Base-by-base conservation (phyloP, 1,140 invertebrate species). In the Leptinotarsa lineolata region DNA sequence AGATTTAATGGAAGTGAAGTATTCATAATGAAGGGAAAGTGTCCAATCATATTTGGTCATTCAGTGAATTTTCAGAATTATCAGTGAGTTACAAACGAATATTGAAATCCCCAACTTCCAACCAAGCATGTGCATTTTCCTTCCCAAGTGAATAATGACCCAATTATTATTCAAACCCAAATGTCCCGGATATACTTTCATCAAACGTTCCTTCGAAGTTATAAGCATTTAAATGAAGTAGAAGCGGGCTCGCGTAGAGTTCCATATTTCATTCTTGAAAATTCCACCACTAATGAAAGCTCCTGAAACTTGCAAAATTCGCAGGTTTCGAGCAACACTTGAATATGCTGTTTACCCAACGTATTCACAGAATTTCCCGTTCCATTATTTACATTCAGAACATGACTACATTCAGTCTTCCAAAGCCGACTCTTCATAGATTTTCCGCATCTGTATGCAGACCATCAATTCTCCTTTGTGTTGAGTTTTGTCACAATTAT, bases 401-500 rank as follows among this genome's bases (percentile, higher is more conserved):
- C 20, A 30, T 21, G 61, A 22, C 61, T 30, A 30, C 24, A 63
- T 21, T 22, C 61, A 63, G 21, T 63, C 61, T 63, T 63, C 20
- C 20, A 20, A 21, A 21, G 61, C 61, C 24, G 21, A 63, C 61
- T 63, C 61, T 63, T 63, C 61, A 63, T 63, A 63, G 61, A 63
- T 63, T 63, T 63, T 63, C 61, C 24, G 20, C 24, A 63, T 63
- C 61, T 63, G 61, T 63, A 63, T 63, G 61, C 61, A 20, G 20
- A 63, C 61, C 24, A 30, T 63, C 61, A 63, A 21, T 20, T 30
- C 20, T 63, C 24, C 20, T 63, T 63, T 63, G 61, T 63, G 61
- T 63, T 63, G 24, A 63, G 61, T 63, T 63, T 30, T 63, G 61
- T 63, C 61, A 63, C 61, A 63, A 63, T 63, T 63, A 63, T 63